These are phyloP conservation scores for Agrochola macilenta DNA, from an alignment of 2,888 invertebrate species.

Conservation along the genomic window DNA sequence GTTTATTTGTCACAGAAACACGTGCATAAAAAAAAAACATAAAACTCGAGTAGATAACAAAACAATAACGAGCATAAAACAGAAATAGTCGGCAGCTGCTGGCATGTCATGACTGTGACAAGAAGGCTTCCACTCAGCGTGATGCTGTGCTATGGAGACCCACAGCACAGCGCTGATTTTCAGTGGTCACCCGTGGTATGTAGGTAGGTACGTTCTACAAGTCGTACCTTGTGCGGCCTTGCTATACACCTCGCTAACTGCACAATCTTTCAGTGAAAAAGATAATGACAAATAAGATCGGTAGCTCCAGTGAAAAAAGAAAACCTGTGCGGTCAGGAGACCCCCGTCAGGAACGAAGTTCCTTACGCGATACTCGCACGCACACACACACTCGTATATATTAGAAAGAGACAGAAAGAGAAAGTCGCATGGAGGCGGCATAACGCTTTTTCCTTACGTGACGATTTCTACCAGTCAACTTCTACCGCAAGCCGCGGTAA, in stretches of 20 bases:
- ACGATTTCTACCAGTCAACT: not conserved
- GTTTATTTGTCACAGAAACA: too few species aligned
- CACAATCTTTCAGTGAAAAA: not conserved
- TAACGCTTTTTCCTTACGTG: not conserved
- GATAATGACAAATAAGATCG: not conserved
- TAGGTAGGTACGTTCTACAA: not conserved
- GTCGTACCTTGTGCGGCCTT: too few species aligned
- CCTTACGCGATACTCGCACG: not conserved
- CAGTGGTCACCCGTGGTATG: too few species aligned
- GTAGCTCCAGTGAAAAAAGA: not conserved
- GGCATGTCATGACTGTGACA: too few species aligned
- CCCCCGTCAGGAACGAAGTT: not conserved
- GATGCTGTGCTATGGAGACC: too few species aligned
- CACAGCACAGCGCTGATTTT: too few species aligned
- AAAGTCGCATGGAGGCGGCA: not conserved
- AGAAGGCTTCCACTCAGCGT: too few species aligned
- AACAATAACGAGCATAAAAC: too few species aligned
- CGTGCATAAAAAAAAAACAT: too few species aligned
- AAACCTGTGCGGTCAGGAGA: not conserved
- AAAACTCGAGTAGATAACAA: too few species aligned
- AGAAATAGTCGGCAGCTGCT: too few species aligned
- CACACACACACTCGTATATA: not conserved
- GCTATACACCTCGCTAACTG: too few species aligned
- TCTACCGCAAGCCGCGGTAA: not conserved
- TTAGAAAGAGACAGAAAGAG: not conserved